phyloP scores from a whole-genome alignment of 2,888 invertebrate species.

The Rhamnusium bicolor region DNA sequence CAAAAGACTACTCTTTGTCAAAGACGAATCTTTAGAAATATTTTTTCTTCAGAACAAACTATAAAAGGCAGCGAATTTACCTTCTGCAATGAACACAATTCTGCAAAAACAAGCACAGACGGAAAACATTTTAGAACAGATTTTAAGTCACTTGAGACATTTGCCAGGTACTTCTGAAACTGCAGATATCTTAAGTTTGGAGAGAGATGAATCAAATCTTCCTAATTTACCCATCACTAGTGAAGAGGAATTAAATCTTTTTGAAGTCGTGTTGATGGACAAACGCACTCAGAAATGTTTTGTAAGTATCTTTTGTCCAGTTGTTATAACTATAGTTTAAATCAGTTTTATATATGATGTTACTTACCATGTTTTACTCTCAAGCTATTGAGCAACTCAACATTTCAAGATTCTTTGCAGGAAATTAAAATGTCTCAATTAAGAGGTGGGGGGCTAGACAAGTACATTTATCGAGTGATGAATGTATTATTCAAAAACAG shows the following conservation, averaged over 20 bases:
- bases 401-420: neutral
- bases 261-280: neutral
- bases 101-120: neutral
- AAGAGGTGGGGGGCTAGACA: neutral
- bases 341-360: no score
- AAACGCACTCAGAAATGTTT: neutral
- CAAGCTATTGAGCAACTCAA: no score
- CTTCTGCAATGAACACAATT: neutral
- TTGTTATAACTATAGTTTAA: no score
- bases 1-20: no score
- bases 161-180: neutral
- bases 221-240: neutral
- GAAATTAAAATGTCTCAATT: neutral
- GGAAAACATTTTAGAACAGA: neutral
- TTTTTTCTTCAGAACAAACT: neutral
- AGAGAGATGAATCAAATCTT: neutral
- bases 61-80: neutral
- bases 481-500: neutral
- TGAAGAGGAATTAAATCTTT: neutral
- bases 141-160: neutral
- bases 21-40: neutral
- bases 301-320: neutral
- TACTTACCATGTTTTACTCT: no score
- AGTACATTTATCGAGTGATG: neutral
- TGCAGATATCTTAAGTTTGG: neutral